A percentile compares a stretch with the other conserved stretches of the same genome.
Conservation (phyloP, 2,888 invertebrate genomes). For the Theristus sp. region DNA sequence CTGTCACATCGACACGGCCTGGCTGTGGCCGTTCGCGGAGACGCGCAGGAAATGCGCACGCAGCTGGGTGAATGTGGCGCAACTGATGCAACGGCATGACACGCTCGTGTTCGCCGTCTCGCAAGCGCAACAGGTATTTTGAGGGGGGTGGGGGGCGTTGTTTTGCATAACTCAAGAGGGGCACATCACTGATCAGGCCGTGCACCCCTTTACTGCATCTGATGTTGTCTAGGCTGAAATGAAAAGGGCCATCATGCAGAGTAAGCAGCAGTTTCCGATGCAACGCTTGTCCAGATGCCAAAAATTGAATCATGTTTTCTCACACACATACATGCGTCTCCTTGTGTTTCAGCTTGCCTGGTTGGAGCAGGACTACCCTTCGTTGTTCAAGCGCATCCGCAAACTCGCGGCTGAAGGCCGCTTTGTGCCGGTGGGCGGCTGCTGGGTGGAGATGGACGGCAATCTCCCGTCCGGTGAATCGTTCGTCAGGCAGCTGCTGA, state of each 20-base stretch:
- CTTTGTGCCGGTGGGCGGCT: conserved; percentile 38
- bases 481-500: conserved; percentile 37
- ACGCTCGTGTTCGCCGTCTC: conserved; percentile 36
- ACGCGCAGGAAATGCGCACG: conserved; percentile 38
- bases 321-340: no score
- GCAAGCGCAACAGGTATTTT: conserved; percentile 30
- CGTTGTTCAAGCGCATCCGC: neutral
- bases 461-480: conserved; percentile 36
- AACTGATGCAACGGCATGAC: conserved; percentile 35
- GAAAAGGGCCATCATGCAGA: no score
- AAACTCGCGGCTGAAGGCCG: conserved; percentile 16
- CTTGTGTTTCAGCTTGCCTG: neutral
- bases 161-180: no score
- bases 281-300: no score
- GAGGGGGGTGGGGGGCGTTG: neutral
- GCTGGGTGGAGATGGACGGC: conserved; percentile 39
- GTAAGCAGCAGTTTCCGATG: no score
- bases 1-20: conserved; percentile 37
- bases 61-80: conserved; percentile 34
- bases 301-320: no score
- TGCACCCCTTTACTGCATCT: no score
- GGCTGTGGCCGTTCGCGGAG: conserved; percentile 39
- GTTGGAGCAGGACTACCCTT: neutral
- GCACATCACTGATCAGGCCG: no score
- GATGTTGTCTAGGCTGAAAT: no score